Percentiles rank a stretch among this genome's conserved stretches.
Evolutionary conservation across 2,113 vertebrate genomes (phyloP).

Genomic region (Phylloscopus trochiloides): DNA sequence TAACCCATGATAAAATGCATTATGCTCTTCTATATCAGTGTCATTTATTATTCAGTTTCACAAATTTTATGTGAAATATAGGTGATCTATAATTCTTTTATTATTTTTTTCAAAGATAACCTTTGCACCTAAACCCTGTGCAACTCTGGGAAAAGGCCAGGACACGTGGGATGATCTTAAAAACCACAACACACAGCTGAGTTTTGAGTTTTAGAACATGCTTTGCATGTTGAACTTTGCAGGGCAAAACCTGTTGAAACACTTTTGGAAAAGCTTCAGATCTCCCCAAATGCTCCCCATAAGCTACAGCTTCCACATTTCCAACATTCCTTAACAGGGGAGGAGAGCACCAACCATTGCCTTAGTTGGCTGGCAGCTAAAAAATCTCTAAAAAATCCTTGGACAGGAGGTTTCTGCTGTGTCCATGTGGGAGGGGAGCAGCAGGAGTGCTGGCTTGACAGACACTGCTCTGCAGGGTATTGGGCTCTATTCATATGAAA

Average conservation of each 20-base stretch:
- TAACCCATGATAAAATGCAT: background rate
- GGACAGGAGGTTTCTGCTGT: background rate
- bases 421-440: background rate
- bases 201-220: background rate
- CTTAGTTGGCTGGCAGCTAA: background rate
- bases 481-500: background rate
- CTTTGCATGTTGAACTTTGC: background rate
- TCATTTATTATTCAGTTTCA: background rate
- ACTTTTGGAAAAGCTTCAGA: background rate
- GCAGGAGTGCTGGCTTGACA: background rate
- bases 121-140: conserved; percentile 15
- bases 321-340: background rate
- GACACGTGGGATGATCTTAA: background rate
- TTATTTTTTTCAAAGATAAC: background rate
- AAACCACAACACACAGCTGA: background rate
- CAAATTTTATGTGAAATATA: background rate
- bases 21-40: background rate
- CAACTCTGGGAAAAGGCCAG: background rate
- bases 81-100: background rate
- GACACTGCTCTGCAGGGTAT: background rate
- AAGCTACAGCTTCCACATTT: background rate
- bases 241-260: background rate
- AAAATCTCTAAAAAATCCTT: background rate
- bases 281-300: background rate
- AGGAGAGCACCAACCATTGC: background rate